Conservation (phyloP, 2,797 vertebrate species). For the Gastrophryne carolinensis region DNA sequence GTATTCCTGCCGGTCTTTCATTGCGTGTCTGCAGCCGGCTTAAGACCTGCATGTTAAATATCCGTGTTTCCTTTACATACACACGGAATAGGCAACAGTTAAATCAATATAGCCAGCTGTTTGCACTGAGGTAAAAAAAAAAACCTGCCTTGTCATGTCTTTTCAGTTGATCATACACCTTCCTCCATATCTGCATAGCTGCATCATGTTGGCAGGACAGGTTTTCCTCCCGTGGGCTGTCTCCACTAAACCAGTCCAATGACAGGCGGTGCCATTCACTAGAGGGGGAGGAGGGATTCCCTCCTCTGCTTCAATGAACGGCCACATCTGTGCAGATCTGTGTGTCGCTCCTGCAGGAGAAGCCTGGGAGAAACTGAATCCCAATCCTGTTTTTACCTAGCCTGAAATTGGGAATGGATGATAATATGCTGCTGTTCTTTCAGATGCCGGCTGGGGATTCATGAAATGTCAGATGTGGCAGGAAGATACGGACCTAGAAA, state of each 20-base stretch:
- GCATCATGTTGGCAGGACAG: neutral
- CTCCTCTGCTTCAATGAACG: constrained; percentile 36
- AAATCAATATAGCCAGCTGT: neutral
- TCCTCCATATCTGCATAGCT: constrained; percentile 16
- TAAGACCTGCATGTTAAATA: too few species aligned
- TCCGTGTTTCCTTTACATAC: neutral
- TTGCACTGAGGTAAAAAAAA: neutral
- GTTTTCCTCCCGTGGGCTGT: constrained; percentile 17
- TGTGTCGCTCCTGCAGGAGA: neutral
- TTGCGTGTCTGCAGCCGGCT: too few species aligned
- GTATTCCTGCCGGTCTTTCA: too few species aligned
- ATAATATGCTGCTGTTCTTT: neutral
- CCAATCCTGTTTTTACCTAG: neutral
- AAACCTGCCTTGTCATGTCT: constrained; percentile 33
- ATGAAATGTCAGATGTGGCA: neutral
- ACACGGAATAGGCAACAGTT: neutral
- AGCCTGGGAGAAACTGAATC: neutral
- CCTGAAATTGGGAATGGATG: constrained; percentile 24
- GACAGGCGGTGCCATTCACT: neutral
- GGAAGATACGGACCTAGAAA: neutral
- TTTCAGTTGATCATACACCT: neutral
- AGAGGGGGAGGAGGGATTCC: constrained; percentile 28
- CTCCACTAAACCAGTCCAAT: constrained; percentile 4
- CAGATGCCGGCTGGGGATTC: neutral
- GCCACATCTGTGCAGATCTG: constrained; percentile 38